Evolutionary conservation across 2,888 invertebrate genomes (phyloP), one percentile per base, ranked within the genome.

Genomic region (Oscheius sp.): DNA sequence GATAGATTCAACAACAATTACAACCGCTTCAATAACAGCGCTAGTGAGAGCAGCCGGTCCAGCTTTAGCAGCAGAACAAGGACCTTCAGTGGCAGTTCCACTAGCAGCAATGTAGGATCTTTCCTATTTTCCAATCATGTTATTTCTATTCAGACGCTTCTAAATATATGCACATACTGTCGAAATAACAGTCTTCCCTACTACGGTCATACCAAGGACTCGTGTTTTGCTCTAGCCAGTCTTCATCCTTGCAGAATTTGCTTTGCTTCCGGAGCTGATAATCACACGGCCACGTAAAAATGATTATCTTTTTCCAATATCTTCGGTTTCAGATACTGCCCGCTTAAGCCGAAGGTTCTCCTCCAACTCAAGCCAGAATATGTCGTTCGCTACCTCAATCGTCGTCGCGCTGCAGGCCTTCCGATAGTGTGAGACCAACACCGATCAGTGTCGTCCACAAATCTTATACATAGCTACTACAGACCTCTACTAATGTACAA

Each of bases 221-320:
- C 63, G 47, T 79, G 80, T 32, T 53, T 50, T 4, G 50, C 70
- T 53, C 68, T 82, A 13, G 50, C 51, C 33, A 7, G 48, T 2
- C 74, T 81, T 59, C 66, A 73, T 11, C 78, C 81, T 7, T 81
- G 81, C 53, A 72, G 63, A 33, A 70, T 79, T 74, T 82, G 82
- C 55, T 77, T 76, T 70, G 79, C 82, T 1, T 13, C 11, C 33
- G 79, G 79, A 66, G 62, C 53, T 33, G 5, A 79, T 65, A 80
- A 83, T 60, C 78, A 79, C 73, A 81, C 79, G 11, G 78, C 76
- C 48, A 74, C 78, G 81, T 80, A 55, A 60, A 13, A 10, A 7
- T 58, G n/a, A 21, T 33, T 10, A 21, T 11, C 37, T 60, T 7
- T 2, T 33, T 10, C 2, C 2, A 37, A 21, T 21, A 21, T 21